These are phyloP conservation scores for Cairina moschata DNA, from an alignment of 2,113 vertebrate genomes.

Conservation along the genomic window DNA sequence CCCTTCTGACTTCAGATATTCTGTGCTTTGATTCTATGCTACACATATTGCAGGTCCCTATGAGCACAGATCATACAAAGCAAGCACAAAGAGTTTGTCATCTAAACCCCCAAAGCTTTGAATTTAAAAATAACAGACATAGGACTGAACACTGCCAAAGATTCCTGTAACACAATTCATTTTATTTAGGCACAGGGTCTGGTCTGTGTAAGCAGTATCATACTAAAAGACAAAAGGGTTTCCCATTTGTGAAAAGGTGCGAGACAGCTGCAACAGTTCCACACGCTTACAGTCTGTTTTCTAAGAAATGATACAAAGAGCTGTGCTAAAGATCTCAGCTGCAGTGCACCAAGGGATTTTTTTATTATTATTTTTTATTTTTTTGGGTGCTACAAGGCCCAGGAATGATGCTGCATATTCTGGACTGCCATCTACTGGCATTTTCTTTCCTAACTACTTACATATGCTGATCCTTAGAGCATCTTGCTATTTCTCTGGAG, in stretches of 20 bases:
- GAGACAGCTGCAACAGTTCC: background rate
- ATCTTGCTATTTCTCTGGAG: background rate
- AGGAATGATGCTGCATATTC: background rate
- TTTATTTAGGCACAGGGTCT: background rate
- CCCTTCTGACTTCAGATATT: too few relatives aligned
- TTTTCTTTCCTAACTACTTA: slow-evolving; percentile 4
- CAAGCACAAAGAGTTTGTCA: background rate
- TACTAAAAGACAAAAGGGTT: background rate
- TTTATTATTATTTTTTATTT: background rate
- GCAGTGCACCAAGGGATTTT: background rate
- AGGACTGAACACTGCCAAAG: background rate
- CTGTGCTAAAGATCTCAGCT: background rate
- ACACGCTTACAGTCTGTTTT: background rate
- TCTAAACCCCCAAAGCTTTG: background rate
- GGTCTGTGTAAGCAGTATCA: background rate
- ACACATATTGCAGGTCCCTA: accelerated
- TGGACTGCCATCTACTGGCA: slow-evolving; percentile 64
- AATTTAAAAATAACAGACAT: background rate
- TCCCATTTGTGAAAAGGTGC: background rate
- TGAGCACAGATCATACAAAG: background rate
- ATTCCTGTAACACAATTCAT: background rate
- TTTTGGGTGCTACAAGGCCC: background rate
- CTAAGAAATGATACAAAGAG: background rate
- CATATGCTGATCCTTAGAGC: background rate
- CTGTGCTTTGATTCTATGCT: too few relatives aligned